Evolutionary conservation across 1,140 invertebrate genomes (phyloP).

Genomic region (Sitophilus oryzae): DNA sequence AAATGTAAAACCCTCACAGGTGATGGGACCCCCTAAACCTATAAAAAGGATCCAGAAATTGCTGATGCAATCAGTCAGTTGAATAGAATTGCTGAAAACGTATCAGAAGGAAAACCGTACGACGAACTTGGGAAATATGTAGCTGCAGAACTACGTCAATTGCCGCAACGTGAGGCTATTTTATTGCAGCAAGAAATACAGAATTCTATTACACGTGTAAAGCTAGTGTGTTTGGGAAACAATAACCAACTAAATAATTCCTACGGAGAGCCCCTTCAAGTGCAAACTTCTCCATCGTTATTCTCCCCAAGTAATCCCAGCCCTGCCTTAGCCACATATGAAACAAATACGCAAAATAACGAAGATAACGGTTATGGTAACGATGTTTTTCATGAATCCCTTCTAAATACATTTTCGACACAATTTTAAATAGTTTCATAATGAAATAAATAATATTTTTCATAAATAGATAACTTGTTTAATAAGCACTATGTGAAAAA

Average conservation of each 20-base stretch:
- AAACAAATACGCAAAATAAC: too few relatives aligned
- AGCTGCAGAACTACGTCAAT: slow-evolving; percentile 17
- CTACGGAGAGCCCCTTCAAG: too few relatives aligned
- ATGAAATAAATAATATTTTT: too few relatives aligned
- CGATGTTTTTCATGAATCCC: too few relatives aligned
- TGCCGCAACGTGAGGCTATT: slow-evolving; percentile 19
- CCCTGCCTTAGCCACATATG: too few relatives aligned
- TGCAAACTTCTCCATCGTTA: too few relatives aligned
- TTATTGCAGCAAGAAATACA: slow-evolving; percentile 25
- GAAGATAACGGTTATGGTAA: too few relatives aligned
- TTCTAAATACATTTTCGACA: too few relatives aligned
- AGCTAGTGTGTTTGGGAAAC: slow-evolving; percentile 3
- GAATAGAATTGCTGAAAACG: slow-evolving; percentile 10
- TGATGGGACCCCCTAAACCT: background rate
- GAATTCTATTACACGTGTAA: slow-evolving; percentile 15
- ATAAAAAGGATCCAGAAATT: slow-evolving; percentile 9
- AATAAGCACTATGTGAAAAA: too few relatives aligned
- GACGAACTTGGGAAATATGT: slow-evolving; percentile 26
- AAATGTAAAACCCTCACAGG: slow-evolving; percentile 5
- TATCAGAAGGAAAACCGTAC: slow-evolving; percentile 18
- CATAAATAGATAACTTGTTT: too few relatives aligned
- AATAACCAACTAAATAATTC: slow-evolving; percentile 1
- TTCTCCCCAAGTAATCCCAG: too few relatives aligned
- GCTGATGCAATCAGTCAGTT: slow-evolving; percentile 6
- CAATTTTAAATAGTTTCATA: too few relatives aligned